These are phyloP conservation scores for Limnephilus rhombicus DNA, from an alignment of 2,888 invertebrate genomes.

Conservation along the genomic window DNA sequence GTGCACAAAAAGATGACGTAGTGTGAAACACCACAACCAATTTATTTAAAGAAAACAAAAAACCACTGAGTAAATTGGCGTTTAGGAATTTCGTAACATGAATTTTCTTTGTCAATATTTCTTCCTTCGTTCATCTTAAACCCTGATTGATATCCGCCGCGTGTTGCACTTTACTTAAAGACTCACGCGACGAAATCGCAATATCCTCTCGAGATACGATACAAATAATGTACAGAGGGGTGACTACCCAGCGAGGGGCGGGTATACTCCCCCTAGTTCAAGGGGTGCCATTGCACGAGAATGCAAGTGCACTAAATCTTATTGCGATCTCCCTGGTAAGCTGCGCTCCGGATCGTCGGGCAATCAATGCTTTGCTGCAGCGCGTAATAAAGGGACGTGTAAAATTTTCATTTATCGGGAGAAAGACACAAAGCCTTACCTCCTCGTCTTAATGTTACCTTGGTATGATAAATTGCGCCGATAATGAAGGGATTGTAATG, in stretches of 20 bases:
- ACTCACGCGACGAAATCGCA: slow-evolving; percentile 51
- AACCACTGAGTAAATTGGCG: neutral
- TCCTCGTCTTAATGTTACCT: slow-evolving; percentile 47
- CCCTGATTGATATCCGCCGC: slow-evolving; percentile 20
- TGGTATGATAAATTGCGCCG: slow-evolving; percentile 40
- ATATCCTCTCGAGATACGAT: slow-evolving; percentile 58
- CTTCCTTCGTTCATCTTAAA: neutral
- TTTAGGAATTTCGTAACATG: neutral
- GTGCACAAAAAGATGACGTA: no score
- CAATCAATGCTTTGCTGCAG: slow-evolving; percentile 63
- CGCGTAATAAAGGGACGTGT: slow-evolving; percentile 53
- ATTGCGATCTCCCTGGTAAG: slow-evolving; percentile 54
- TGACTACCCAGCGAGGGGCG: slow-evolving; percentile 19
- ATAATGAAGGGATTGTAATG: neutral
- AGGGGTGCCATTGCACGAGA: slow-evolving; percentile 46
- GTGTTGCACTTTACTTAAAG: slow-evolving; percentile 18
- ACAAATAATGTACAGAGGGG: slow-evolving; percentile 52
- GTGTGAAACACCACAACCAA: no score
- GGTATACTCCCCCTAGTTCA: slow-evolving; percentile 31
- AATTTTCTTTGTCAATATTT: neutral
- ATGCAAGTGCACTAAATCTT: slow-evolving; percentile 64
- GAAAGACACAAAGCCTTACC: neutral
- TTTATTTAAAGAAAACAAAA: neutral
- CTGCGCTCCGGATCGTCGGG: slow-evolving; percentile 41
- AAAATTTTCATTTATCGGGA: slow-evolving; percentile 26